Conservation (phyloP, 2,113 vertebrate genomes). For the Donacobius atricapilla region DNA sequence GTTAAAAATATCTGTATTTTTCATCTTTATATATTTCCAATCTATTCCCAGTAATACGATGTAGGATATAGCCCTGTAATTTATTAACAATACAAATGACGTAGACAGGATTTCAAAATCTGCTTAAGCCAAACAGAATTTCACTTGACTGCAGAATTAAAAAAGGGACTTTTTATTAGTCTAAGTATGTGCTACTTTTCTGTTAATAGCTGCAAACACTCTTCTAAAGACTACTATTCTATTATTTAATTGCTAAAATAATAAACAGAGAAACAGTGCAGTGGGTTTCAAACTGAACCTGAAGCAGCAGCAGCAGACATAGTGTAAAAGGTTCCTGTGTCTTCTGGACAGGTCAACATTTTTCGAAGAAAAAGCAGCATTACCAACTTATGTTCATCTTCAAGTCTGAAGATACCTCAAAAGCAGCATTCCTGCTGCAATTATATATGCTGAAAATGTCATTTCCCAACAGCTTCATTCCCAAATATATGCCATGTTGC, state of each 20-base stretch:
- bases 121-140: conserved; percentile 11
- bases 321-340: not conserved
- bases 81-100: conserved; percentile 39
- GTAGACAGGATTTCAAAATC: conserved; percentile 21
- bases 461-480: not conserved
- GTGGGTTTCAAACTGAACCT: not conserved
- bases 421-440: not conserved
- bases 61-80: conserved; percentile 13
- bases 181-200: not conserved
- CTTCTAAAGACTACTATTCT: not conserved
- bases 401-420: not conserved
- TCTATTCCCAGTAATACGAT: conserved; percentile 46
- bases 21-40: conserved; percentile 32
- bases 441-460: not conserved
- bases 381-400: not conserved
- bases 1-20: conserved; percentile 47
- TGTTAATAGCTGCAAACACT: not conserved
- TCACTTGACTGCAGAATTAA: not conserved
- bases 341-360: not conserved
- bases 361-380: not conserved
- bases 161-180: not conserved
- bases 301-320: not conserved
- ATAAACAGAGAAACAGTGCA: not conserved
- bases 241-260: conserved; percentile 3
- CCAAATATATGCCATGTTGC: not conserved